Evolutionary conservation across 2,888 invertebrate species (phyloP).

Genomic region (Rugalucina vietnamica): DNA sequence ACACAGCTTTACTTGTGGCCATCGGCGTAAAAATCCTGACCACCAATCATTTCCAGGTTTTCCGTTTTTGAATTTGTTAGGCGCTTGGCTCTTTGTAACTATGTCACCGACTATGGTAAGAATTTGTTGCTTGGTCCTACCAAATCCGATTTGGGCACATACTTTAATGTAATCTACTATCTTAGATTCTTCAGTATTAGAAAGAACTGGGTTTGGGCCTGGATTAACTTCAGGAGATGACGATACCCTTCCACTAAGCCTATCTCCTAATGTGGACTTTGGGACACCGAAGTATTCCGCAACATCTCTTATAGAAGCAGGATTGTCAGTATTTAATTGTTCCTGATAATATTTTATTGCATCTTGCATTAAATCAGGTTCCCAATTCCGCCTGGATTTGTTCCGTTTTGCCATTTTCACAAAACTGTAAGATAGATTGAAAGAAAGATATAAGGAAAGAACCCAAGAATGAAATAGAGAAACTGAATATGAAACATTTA

Average conservation of each 20-base stretch:
- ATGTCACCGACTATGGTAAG: not conserved
- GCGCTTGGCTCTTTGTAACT: not conserved
- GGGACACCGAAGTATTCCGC: not conserved
- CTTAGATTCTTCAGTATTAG: not conserved
- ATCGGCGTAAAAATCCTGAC: not conserved
- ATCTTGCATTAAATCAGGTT: not conserved
- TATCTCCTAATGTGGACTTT: not conserved
- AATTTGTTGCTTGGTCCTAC: not conserved
- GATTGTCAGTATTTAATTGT: not conserved
- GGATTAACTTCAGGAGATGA: not conserved
- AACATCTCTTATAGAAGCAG: not conserved
- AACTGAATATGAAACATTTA: not conserved
- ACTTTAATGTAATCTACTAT: not conserved
- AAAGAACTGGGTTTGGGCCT: not conserved
- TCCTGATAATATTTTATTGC: not conserved
- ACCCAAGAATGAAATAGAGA: not conserved
- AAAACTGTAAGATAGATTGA: not conserved
- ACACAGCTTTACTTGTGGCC: constrained; percentile 4
- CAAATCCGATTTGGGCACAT: not conserved
- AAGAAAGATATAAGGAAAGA: not conserved
- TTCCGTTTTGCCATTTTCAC: not conserved
- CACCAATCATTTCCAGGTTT: constrained; percentile 1
- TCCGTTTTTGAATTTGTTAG: not conserved
- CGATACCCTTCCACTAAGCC: not conserved
- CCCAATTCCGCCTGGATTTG: not conserved